These are phyloP conservation scores for Coelopa pilipes DNA, from an alignment of 2,888 invertebrate genomes.

Conservation along the genomic window DNA sequence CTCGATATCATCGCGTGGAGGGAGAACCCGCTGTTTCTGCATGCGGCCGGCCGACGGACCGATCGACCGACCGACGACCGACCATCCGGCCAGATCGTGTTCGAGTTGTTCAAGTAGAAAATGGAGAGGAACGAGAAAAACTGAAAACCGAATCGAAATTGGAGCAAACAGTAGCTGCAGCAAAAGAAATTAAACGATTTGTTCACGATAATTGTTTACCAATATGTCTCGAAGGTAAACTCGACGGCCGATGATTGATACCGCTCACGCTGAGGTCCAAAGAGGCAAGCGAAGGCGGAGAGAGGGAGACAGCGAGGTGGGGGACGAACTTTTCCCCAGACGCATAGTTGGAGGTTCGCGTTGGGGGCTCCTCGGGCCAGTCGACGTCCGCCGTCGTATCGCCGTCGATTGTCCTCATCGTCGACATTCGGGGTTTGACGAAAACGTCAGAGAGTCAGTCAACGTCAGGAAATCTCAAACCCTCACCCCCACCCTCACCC, in stretches of 20 bases:
- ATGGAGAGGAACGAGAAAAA: too few relatives aligned
- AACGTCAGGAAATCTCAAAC: too few relatives aligned
- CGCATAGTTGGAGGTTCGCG: neutral
- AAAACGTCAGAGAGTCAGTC: neutral
- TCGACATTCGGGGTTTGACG: neutral
- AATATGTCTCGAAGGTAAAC: constrained; percentile 2
- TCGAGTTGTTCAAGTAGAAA: too few relatives aligned
- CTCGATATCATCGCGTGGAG: constrained; percentile 8
- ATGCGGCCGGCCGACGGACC: too few relatives aligned
- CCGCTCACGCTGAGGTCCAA: neutral
- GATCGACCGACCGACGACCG: too few relatives aligned
- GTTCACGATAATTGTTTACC: constrained; percentile 33
- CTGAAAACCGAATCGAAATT: neutral
- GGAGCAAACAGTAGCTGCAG: constrained; percentile 45
- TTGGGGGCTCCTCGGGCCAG: neutral
- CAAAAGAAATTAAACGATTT: constrained; percentile 47
- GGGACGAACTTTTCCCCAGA: neutral
- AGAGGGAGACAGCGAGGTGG: neutral
- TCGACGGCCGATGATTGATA: neutral
- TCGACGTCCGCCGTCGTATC: neutral
- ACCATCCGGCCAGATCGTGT: too few relatives aligned
- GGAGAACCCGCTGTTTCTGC: neutral
- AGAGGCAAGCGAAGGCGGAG: neutral
- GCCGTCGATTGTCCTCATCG: neutral
- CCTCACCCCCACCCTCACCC: too few relatives aligned